Percentiles rank a stretch among this genome's conserved stretches.
Conservation (phyloP, 2,113 vertebrate species). For the Podarcis raffonei region DNA sequence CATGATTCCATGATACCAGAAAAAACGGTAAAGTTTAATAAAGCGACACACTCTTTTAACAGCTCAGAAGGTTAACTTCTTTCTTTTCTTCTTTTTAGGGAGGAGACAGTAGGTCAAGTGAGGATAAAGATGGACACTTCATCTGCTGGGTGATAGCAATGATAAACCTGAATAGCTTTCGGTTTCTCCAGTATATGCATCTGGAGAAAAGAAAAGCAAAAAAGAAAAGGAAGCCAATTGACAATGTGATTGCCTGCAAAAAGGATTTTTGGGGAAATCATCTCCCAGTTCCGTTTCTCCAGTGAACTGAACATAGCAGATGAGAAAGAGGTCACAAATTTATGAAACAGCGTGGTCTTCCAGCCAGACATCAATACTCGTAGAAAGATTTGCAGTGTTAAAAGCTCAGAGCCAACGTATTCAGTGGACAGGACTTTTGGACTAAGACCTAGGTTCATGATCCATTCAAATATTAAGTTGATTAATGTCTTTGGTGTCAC, state of each 20-base stretch:
- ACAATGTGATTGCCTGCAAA: slow-evolving; percentile 13
- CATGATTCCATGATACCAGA: rapidly evolving
- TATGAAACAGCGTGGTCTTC: neutral
- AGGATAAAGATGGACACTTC: slow-evolving; percentile 8
- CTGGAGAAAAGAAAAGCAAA: neutral
- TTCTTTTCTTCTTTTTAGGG: neutral
- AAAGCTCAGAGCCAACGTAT: neutral
- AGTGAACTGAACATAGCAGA: neutral
- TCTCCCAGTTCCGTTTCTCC: neutral
- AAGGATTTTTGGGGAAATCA: neutral
- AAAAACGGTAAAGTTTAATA: neutral
- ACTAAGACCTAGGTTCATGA: neutral
- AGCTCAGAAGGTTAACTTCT: neutral
- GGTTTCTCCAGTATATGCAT: slow-evolving; percentile 5
- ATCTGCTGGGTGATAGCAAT: neutral
- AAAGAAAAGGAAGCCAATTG: slow-evolving; percentile 5
- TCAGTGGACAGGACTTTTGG: neutral
- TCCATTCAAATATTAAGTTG: neutral
- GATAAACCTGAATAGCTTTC: neutral
- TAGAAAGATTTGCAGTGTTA: neutral
- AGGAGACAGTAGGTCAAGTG: slow-evolving; percentile 3
- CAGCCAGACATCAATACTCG: neutral
- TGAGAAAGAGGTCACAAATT: neutral
- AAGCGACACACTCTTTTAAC: neutral
- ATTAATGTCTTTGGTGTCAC: neutral